Conservation (phyloP, 1,140 invertebrate genomes). For the Hylyphantes graminicola region DNA sequence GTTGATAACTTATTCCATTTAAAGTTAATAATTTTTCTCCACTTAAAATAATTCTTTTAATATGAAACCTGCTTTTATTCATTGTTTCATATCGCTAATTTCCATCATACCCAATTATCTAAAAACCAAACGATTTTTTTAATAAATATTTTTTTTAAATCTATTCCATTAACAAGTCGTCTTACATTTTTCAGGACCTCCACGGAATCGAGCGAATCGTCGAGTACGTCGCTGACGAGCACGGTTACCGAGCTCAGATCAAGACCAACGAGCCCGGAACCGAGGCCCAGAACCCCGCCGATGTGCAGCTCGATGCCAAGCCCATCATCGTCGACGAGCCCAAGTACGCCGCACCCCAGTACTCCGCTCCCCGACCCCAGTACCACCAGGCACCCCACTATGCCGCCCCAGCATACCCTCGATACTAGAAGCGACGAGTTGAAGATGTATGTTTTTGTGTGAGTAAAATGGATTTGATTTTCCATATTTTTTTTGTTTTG, state of each 20-base stretch:
- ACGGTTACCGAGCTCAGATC: slow-evolving; percentile 59
- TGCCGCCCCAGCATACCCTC: neutral
- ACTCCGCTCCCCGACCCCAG: slow-evolving; percentile 21
- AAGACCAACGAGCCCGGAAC: slow-evolving; percentile 62
- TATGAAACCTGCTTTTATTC: neutral
- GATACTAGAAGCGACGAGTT: neutral
- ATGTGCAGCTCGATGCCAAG: slow-evolving; percentile 37
- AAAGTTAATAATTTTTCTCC: too few relatives aligned
- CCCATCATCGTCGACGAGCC: slow-evolving; percentile 42
- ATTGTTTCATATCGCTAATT: neutral
- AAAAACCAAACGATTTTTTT: neutral
- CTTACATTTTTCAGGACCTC: slow-evolving; percentile 27
- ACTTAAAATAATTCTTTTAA: neutral
- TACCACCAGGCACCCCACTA: slow-evolving; percentile 2
- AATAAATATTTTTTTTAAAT: neutral
- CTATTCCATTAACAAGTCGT: neutral
- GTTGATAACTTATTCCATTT: too few relatives aligned
- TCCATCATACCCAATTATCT: neutral
- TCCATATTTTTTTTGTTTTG: too few relatives aligned
- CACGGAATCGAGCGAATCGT: slow-evolving; percentile 61
- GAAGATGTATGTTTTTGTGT: too few relatives aligned
- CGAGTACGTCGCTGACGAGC: slow-evolving; percentile 62
- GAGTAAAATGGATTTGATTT: too few relatives aligned
- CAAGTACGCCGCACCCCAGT: slow-evolving; percentile 13
- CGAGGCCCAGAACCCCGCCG: slow-evolving; percentile 52